Evolutionary conservation across 2,888 invertebrate genomes (phyloP).

Genomic region (Andrena bucephala): DNA sequence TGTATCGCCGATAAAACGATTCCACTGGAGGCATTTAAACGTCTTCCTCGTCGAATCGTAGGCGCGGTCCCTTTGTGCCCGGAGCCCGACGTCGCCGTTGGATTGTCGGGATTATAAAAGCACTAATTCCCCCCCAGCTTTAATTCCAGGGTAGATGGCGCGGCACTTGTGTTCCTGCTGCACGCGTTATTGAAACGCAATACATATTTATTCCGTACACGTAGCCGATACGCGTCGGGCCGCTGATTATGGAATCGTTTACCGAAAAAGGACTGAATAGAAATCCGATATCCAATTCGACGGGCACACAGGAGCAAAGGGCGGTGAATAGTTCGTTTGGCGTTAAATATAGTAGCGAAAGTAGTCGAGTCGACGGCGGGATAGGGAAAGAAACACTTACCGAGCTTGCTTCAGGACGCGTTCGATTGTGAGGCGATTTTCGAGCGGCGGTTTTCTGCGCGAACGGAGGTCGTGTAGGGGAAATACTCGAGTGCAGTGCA

Average conservation of each 20-base stretch:
- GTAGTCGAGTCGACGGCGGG: not conserved
- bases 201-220: constrained; percentile 50
- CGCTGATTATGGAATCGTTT: constrained; percentile 54
- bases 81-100: not conserved
- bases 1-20: constrained; percentile 9
- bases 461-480: not conserved
- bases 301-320: constrained; percentile 23
- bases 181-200: constrained; percentile 45
- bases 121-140: constrained; percentile 39
- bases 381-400: not conserved
- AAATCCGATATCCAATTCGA: constrained; percentile 54
- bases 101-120: constrained; percentile 27
- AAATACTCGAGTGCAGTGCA: not conserved
- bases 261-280: constrained; percentile 50
- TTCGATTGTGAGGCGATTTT: constrained; percentile 21
- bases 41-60: not conserved
- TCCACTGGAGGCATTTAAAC: constrained; percentile 28
- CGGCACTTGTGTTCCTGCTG: constrained; percentile 8
- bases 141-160: not conserved
- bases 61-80: not conserved
- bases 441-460: not conserved
- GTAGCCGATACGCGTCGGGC: constrained; percentile 39
- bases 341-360: constrained; percentile 28
- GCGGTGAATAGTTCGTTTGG: constrained; percentile 48
- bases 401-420: not conserved